Evolutionary conservation across 2,113 vertebrate species (phyloP).

Genomic region (Myanophis thanlyinensis): DNA sequence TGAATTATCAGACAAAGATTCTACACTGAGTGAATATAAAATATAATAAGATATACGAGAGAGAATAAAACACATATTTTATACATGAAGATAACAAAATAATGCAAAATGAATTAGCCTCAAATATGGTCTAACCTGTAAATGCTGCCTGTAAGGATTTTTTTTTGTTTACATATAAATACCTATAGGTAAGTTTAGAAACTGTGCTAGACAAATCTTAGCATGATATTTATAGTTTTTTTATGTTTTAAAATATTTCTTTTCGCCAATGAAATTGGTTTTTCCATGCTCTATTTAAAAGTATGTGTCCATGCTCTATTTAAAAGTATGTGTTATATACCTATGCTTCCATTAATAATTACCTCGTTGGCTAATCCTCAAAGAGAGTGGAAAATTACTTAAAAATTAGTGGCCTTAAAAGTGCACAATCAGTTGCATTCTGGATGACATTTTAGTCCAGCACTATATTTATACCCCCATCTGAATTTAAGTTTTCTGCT

Average conservation of each 20-base stretch:
- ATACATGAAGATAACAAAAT: neutral
- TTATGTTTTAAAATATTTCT: conserved; percentile 30
- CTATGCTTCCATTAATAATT: conserved; percentile 49
- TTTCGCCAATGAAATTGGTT: neutral
- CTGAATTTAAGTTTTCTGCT: conserved; percentile 76
- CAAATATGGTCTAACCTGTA: neutral
- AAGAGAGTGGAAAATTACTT: conserved; percentile 57
- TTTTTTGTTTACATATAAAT: neutral
- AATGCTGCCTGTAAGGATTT: neutral
- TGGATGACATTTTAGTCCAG: conserved; percentile 70
- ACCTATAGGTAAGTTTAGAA: neutral
- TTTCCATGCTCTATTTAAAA: conserved; percentile 10
- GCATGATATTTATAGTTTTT: conserved; percentile 16
- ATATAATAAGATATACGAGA: neutral
- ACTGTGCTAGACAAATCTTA: neutral
- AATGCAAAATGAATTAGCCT: fast-evolving
- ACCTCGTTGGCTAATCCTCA: conserved; percentile 62
- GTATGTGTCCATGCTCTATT: conserved; percentile 9
- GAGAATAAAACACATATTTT: neutral
- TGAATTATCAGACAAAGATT: neutral
- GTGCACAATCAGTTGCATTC: conserved; percentile 52
- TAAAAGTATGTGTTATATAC: neutral
- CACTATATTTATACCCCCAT: conserved; percentile 71
- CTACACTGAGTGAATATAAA: neutral
- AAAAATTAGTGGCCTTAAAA: conserved; percentile 63